phyloP scores from a whole-genome alignment of 2,888 invertebrate species.

The Eueremaeus valkanovi region DNA sequence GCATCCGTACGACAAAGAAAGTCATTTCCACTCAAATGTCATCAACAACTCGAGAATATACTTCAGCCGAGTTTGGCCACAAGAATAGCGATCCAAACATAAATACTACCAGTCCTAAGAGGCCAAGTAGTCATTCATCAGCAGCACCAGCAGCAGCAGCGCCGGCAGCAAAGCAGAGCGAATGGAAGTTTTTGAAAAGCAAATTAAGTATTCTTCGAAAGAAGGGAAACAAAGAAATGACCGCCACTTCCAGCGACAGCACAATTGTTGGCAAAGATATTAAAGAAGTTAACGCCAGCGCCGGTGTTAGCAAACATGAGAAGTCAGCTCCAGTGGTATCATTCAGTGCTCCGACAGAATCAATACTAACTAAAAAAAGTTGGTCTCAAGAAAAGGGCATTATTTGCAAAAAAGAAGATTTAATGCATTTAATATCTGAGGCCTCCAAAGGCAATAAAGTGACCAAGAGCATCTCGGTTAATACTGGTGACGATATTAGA shows the following conservation, averaged over 20 bases:
- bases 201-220: slow-evolving; percentile 13
- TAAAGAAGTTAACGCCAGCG: neutral
- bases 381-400: slow-evolving; percentile 35
- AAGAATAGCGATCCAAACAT: neutral
- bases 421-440: slow-evolving; percentile 31
- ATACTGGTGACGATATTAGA: neutral
- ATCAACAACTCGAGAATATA: neutral
- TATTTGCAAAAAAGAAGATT: slow-evolving; percentile 40
- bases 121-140: neutral
- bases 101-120: neutral
- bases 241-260: neutral
- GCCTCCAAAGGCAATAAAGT: slow-evolving; percentile 16
- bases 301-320: slow-evolving; percentile 1
- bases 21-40: neutral
- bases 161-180: neutral
- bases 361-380: neutral
- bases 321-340: neutral
- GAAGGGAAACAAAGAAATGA: slow-evolving; percentile 6
- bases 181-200: slow-evolving; percentile 21
- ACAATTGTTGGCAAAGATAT: neutral
- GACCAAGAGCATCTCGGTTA: neutral
- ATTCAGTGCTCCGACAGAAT: neutral
- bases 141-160: neutral
- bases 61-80: neutral
- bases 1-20: neutral